phyloP scores from a whole-genome alignment of 2,797 vertebrate genomes.

The Danionella dracula region DNA sequence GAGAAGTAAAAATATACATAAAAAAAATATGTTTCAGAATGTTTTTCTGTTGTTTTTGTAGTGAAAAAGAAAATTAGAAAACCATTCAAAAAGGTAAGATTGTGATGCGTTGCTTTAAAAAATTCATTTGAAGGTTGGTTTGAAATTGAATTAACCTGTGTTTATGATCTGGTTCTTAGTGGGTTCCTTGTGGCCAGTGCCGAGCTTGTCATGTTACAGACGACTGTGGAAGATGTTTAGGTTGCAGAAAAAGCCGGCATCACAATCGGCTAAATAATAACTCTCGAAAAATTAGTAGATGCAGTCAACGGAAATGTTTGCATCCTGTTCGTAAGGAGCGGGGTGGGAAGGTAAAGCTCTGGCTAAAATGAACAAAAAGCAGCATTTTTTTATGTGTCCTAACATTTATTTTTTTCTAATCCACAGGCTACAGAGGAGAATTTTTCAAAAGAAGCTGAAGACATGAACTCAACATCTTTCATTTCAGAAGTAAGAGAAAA shows the following conservation, averaged over 20 bases:
- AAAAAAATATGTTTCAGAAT: no score
- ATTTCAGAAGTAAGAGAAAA: constrained; percentile 20
- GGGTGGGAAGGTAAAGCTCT: neutral
- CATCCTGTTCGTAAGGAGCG: constrained; percentile 68
- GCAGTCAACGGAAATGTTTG: constrained; percentile 67
- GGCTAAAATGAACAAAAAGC: no score
- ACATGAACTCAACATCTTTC: neutral
- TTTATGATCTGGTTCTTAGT: constrained; percentile 60
- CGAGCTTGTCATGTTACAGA: constrained; percentile 72
- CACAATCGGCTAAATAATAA: constrained; percentile 48
- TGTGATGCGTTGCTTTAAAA: neutral
- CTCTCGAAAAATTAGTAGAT: constrained; percentile 55
- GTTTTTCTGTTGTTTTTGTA: neutral
- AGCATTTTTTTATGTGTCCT: no score
- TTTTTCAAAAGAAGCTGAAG: neutral
- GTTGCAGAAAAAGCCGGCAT: constrained; percentile 63
- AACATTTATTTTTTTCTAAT: neutral
- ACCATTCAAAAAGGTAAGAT: constrained; percentile 21
- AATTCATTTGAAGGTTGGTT: neutral
- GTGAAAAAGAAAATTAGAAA: neutral
- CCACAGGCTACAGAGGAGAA: neutral
- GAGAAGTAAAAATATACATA: no score
- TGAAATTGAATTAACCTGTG: neutral
- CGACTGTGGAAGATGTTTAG: constrained; percentile 81
- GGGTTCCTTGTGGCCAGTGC: constrained; percentile 82